Percentiles rank a stretch among this genome's conserved stretches.
Evolutionary conservation across 2,113 vertebrate species (phyloP).

Genomic region (Mohoua ochrocephala): DNA sequence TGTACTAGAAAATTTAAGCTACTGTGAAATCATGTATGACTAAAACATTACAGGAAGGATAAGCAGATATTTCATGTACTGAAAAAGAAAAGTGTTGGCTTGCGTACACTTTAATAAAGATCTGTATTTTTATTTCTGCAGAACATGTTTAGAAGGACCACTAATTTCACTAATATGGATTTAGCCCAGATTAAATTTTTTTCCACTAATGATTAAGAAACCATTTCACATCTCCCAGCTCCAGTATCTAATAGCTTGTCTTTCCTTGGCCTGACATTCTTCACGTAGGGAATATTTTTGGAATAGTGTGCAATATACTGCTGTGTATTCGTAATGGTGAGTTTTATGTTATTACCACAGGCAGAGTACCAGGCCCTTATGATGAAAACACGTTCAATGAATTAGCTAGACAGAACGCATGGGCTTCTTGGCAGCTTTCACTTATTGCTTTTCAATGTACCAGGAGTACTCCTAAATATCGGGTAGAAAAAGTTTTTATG

Average conservation of each 20-base stretch:
- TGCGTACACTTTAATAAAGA: neutral
- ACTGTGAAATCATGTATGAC: neutral
- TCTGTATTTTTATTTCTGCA: neutral
- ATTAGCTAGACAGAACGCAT: neutral
- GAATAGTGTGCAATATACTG: neutral
- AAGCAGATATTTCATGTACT: neutral
- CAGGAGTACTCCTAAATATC: neutral
- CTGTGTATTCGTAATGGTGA: neutral
- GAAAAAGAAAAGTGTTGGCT: neutral
- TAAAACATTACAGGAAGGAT: neutral
- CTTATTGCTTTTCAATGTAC: neutral
- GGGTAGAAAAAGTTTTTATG: neutral
- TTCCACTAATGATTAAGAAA: neutral
- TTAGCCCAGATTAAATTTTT: neutral
- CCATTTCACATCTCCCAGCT: neutral
- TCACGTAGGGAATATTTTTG: neutral
- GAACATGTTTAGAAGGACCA: neutral
- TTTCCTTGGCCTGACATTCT: neutral
- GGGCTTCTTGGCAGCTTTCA: neutral
- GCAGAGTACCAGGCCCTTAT: neutral
- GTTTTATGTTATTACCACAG: neutral
- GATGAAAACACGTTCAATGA: fast-evolving
- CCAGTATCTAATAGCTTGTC: neutral
- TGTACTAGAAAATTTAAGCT: neutral
- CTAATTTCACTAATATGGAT: neutral